Evolutionary conservation across 2,888 invertebrate species (phyloP).

Genomic region (Charanyca ferruginea): DNA sequence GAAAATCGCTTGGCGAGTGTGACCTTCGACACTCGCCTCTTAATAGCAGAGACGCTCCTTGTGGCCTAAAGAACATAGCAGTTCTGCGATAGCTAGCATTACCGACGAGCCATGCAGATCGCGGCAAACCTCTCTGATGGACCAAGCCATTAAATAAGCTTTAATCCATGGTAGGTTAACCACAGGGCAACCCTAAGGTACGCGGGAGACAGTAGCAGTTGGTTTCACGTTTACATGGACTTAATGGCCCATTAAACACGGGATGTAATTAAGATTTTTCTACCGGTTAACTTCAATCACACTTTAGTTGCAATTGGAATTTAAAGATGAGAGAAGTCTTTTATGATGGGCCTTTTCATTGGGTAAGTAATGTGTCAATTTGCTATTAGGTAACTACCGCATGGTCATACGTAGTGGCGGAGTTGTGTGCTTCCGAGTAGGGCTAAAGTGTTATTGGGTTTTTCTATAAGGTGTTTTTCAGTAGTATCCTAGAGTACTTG

Average conservation of each 20-base stretch:
- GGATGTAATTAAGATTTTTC: constrained; percentile 41
- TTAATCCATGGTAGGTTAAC: constrained; percentile 6
- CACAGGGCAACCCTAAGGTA: constrained; percentile 2
- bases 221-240: constrained; percentile 3
- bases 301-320: constrained; percentile 24
- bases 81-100: too few species aligned
- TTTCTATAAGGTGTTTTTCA: too few species aligned
- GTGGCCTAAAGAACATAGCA: too few species aligned
- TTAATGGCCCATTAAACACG: constrained; percentile 39
- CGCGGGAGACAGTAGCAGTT: constrained; percentile 23
- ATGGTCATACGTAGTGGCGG: not conserved
- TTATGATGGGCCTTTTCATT: constrained; percentile 8
- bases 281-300: constrained; percentile 19
- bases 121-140: too few species aligned
- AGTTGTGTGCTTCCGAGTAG: too few species aligned
- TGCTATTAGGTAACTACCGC: not conserved
- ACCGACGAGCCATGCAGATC: too few species aligned
- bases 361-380: constrained; percentile 22
- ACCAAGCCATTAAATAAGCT: not conserved
- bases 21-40: too few species aligned
- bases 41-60: too few species aligned
- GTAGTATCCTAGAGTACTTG: too few species aligned
- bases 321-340: constrained; percentile 31
- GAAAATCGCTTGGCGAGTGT: too few species aligned
- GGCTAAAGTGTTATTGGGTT: too few species aligned